Evolutionary conservation across 2,797 vertebrate species (phyloP).

Genomic region (Spondyliosoma cantharus): DNA sequence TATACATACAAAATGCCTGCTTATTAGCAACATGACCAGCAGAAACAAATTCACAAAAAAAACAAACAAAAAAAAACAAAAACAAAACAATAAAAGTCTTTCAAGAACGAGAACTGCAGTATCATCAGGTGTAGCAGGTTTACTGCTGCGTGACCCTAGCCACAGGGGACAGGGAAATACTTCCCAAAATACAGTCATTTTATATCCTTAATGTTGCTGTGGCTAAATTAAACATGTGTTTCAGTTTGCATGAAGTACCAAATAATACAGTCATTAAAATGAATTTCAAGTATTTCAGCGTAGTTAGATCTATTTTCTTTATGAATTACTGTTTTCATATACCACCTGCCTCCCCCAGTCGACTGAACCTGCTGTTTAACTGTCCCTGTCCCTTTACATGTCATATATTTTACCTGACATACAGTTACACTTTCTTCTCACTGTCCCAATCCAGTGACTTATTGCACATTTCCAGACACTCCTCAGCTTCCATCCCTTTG

Average conservation of each 20-base stretch:
- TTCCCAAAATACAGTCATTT: not conserved
- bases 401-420: slow-evolving; percentile 10
- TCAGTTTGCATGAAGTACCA: not conserved
- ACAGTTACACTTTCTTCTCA: slow-evolving; percentile 23
- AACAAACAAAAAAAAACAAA: not conserved
- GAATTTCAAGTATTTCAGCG: not conserved
- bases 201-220: not conserved
- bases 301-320: not conserved
- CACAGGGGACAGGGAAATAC: not conserved
- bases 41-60: not conserved
- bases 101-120: not conserved
- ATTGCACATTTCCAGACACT: slow-evolving; percentile 53
- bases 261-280: slow-evolving; percentile 13
- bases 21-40: slow-evolving; percentile 20
- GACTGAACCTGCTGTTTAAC: not conserved
- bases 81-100: slow-evolving; percentile 1
- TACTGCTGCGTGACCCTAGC: not conserved
- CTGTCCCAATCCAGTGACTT: slow-evolving; percentile 30
- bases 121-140: not conserved
- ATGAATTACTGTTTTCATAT: not conserved
- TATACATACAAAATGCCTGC: slow-evolving; percentile 1
- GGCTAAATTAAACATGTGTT: not conserved
- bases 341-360: slow-evolving; percentile 3
- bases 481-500: slow-evolving; percentile 47
- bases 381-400: not conserved